Evolutionary conservation across 2,113 vertebrate genomes (phyloP).

Genomic region (Canis aureus): DNA sequence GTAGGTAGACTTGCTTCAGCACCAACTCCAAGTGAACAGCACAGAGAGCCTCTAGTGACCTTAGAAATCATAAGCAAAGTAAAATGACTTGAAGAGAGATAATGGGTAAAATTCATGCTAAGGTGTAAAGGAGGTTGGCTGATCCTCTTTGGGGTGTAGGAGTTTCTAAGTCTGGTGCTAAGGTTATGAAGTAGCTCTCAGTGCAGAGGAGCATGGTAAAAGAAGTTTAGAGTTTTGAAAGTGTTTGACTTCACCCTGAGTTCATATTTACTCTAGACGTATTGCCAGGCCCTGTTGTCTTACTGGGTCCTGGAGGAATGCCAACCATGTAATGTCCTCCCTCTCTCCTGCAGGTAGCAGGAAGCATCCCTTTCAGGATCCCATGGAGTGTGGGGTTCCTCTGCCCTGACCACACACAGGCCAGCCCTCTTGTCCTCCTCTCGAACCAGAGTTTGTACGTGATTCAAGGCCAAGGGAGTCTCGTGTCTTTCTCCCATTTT

Average conservation of each 20-base stretch:
- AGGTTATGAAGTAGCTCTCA: not conserved
- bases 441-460: not conserved
- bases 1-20: not conserved
- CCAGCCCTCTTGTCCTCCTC: not conserved
- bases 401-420: not conserved
- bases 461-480: not conserved
- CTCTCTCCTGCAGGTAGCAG: not conserved
- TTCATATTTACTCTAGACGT: not conserved
- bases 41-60: not conserved
- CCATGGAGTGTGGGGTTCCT: not conserved
- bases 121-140: not conserved
- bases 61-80: not conserved
- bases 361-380: not conserved
- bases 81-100: not conserved
- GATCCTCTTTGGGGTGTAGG: not conserved
- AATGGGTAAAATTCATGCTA: not conserved
- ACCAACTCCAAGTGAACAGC: not conserved
- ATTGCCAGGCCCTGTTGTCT: not conserved
- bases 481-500: not conserved
- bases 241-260: not conserved
- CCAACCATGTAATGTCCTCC: not conserved
- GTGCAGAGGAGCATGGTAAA: not conserved
- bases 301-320: not conserved
- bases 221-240: not conserved
- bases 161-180: not conserved